Conservation (phyloP, 2,888 invertebrate species). For the Diarsia rubi region DNA sequence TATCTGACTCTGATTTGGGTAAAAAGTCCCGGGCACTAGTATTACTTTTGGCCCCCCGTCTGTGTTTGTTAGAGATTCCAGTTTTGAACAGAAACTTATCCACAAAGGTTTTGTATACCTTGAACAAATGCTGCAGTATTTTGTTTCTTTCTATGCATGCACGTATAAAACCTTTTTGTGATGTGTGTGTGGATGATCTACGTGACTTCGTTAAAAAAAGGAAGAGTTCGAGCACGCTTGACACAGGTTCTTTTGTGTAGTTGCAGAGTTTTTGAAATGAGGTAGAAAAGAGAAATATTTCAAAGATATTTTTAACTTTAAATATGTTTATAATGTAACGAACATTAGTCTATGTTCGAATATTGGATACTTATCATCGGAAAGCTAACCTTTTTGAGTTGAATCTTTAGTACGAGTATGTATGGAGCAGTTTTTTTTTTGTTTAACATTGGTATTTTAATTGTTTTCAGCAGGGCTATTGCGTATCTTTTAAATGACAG, state of each 20-base stretch:
- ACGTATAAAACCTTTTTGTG: not conserved
- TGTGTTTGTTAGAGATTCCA: not conserved
- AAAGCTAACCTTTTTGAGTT: too few relatives aligned
- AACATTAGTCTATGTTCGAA: not conserved
- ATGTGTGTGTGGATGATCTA: not conserved
- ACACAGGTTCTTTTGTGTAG: not conserved
- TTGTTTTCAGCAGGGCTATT: too few relatives aligned
- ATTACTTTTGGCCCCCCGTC: not conserved
- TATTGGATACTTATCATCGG: too few relatives aligned
- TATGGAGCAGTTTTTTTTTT: too few relatives aligned
- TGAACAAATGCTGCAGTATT: slow-evolving; percentile 1
- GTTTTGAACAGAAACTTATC: slow-evolving; percentile 14
- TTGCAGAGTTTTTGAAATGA: not conserved
- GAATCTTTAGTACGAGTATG: too few relatives aligned
- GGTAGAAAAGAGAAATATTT: not conserved
- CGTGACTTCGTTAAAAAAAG: not conserved
- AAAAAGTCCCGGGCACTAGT: not conserved
- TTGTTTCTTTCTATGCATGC: not conserved
- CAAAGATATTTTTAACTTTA: not conserved
- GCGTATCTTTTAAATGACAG: too few relatives aligned
- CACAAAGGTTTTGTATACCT: not conserved
- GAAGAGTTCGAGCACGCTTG: not conserved
- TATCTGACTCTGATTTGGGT: not conserved
- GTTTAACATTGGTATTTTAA: too few relatives aligned
- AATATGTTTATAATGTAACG: not conserved